Evolutionary conservation across 1,140 invertebrate genomes (phyloP).

Genomic region (Charaxes varanes): DNA sequence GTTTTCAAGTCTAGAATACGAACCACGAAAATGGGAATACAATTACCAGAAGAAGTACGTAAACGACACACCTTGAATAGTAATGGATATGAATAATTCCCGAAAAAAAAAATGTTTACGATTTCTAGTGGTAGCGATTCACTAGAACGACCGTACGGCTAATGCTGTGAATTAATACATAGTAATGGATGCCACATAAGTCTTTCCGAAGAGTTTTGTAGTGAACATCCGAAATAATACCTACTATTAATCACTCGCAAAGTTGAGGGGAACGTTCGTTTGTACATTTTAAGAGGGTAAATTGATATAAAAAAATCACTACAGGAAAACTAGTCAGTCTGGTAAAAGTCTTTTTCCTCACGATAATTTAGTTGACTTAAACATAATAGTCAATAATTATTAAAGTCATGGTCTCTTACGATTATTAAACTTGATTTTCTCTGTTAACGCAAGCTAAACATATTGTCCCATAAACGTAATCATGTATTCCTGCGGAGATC

Average conservation of each 20-base stretch:
- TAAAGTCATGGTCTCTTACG: no score
- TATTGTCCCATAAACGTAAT: no score
- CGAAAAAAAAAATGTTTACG: slow-evolving; percentile 14
- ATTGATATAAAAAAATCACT: no score
- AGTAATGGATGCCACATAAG: slow-evolving; percentile 25
- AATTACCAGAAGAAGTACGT: slow-evolving; percentile 16
- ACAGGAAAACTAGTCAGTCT: no score
- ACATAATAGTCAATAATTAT: no score
- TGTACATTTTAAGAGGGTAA: no score
- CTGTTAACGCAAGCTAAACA: no score
- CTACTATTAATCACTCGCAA: neutral
- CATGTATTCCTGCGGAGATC: no score
- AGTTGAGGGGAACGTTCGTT: neutral
- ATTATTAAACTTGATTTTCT: no score
- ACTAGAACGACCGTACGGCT: slow-evolving; percentile 11
- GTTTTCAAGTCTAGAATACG: no score
- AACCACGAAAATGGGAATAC: slow-evolving; percentile 4
- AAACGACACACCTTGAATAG: slow-evolving; percentile 32
- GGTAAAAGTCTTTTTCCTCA: no score
- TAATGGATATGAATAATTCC: slow-evolving; percentile 15
- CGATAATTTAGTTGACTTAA: no score
- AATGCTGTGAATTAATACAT: slow-evolving; percentile 41
- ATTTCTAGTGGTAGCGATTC: slow-evolving; percentile 17
- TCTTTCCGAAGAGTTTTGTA: slow-evolving; percentile 15
- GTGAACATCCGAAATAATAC: neutral